Evolutionary conservation across 2,888 invertebrate genomes (phyloP).

Genomic region (Beris morrisii): DNA sequence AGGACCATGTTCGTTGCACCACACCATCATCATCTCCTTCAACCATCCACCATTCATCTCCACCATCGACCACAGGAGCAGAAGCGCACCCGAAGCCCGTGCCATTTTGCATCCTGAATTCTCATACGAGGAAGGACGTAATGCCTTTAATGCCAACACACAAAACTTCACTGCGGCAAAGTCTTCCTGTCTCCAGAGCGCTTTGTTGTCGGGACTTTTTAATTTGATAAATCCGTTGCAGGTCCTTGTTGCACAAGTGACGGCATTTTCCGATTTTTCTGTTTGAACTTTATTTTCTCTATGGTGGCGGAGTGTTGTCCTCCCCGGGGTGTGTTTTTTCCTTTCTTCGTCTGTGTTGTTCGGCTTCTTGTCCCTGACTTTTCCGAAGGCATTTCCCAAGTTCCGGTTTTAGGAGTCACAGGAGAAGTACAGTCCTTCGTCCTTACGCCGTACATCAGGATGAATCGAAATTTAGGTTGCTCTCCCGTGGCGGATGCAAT

Average conservation of each 20-base stretch:
- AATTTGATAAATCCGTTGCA: slow-evolving; percentile 33
- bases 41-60: slow-evolving; percentile 4
- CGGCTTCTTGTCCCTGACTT: too few species aligned
- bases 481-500: too few species aligned
- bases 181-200: slow-evolving; percentile 33
- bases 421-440: too few species aligned
- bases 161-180: slow-evolving; percentile 31
- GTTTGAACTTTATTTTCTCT: slow-evolving; percentile 4
- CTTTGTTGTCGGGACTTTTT: slow-evolving; percentile 32
- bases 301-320: too few species aligned
- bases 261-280: slow-evolving; percentile 33
- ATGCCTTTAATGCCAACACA: slow-evolving; percentile 26
- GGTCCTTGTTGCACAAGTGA: slow-evolving; percentile 33
- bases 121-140: slow-evolving; percentile 6
- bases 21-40: slow-evolving; percentile 11
- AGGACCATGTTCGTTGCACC: slow-evolving; percentile 5
- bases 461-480: too few species aligned
- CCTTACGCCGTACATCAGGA: too few species aligned
- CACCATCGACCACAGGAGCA: slow-evolving; percentile 5
- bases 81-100: slow-evolving; percentile 5
- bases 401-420: too few species aligned
- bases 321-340: too few species aligned
- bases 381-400: too few species aligned
- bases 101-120: slow-evolving; percentile 21
- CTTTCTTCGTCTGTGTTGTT: too few species aligned